A percentile compares a stretch with the other conserved stretches of the same genome.
Evolutionary conservation across 2,113 vertebrate genomes (phyloP).

Genomic region (Ibidorhyncha struthersii): DNA sequence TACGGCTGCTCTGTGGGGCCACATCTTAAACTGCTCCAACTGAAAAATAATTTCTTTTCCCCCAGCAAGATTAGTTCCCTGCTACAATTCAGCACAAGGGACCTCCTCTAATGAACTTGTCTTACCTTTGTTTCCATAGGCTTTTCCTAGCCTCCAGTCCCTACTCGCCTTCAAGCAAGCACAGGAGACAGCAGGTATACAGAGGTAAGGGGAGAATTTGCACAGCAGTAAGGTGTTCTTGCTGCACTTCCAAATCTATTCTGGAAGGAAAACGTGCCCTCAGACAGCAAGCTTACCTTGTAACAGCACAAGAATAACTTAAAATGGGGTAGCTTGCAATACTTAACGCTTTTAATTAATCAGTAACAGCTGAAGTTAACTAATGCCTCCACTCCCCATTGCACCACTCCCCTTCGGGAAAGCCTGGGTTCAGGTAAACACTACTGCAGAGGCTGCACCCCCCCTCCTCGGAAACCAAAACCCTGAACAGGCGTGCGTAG

Average conservation of each 20-base stretch:
- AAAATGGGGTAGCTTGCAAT: not conserved
- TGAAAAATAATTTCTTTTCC: not conserved
- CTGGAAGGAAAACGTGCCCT: not conserved
- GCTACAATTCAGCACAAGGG: not conserved
- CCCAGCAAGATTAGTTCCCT: not conserved
- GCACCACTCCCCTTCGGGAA: not conserved
- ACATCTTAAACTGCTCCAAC: not conserved
- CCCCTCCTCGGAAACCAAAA: too few species aligned
- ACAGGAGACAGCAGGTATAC: not conserved
- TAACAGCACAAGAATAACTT: not conserved
- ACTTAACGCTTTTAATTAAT: not conserved
- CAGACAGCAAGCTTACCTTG: not conserved
- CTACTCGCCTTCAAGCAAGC: not conserved
- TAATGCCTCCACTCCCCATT: rapidly evolving
- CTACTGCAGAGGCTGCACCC: rapidly evolving
- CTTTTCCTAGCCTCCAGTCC: not conserved
- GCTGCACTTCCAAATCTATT: not conserved
- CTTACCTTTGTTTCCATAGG: not conserved
- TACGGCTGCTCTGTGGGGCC: not conserved
- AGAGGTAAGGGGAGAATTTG: not conserved
- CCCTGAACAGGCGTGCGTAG: rapidly evolving
- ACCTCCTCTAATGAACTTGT: not conserved
- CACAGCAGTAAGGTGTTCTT: not conserved
- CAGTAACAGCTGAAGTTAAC: not conserved
- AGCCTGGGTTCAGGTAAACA: not conserved